A percentile compares a stretch with the other conserved stretches of the same genome.
Evolutionary conservation across 2,113 vertebrate species (phyloP).

Genomic region (Cairina moschata): DNA sequence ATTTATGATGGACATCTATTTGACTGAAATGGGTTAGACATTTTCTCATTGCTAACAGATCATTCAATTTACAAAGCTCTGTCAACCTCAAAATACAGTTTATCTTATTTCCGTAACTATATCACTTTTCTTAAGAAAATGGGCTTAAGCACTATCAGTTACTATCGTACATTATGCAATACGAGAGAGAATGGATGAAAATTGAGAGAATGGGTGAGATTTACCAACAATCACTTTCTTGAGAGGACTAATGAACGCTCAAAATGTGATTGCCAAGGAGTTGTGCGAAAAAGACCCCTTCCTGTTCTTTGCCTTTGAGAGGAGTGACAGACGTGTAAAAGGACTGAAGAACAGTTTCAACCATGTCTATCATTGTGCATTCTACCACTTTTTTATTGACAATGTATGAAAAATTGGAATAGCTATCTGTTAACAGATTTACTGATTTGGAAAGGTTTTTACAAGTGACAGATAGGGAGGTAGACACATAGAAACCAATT

Average conservation of each 20-base stretch:
- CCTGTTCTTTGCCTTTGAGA: not conserved
- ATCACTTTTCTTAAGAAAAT: not conserved
- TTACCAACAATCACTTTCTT: not conserved
- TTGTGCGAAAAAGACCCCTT: not conserved
- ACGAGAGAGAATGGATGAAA: no score
- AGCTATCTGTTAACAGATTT: not conserved
- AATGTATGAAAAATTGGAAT: not conserved
- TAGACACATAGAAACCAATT: not conserved
- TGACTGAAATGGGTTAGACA: not conserved
- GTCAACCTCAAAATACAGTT: not conserved
- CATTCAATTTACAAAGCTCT: conserved; percentile 15
- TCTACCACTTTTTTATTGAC: not conserved
- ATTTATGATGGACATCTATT: not conserved
- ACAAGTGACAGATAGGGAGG: not conserved
- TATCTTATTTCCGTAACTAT: not conserved
- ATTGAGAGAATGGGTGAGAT: not conserved
- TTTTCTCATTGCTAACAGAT: not conserved
- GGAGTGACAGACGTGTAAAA: not conserved
- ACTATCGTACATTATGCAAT: not conserved
- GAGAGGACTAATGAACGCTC: not conserved
- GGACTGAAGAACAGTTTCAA: not conserved
- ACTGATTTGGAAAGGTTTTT: not conserved
- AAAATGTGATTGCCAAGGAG: not conserved
- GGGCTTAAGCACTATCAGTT: not conserved
- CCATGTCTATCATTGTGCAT: not conserved